These are phyloP conservation scores for Acanthosepion lycidas DNA, from an alignment of 2,888 invertebrate species.

Conservation along the genomic window DNA sequence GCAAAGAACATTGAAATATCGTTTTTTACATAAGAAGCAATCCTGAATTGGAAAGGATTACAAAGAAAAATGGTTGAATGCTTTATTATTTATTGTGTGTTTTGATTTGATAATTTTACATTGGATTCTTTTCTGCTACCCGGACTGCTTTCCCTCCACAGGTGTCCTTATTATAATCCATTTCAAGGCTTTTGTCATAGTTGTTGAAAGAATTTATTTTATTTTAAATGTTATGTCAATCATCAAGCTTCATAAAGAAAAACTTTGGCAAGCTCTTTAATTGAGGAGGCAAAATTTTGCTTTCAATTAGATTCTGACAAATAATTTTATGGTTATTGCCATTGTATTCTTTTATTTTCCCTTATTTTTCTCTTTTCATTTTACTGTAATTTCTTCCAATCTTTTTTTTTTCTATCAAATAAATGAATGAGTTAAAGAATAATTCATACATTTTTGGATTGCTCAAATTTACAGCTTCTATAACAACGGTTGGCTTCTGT, in stretches of 20 bases:
- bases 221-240: not conserved
- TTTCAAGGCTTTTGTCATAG: not conserved
- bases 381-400: not conserved
- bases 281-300: not conserved
- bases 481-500: no score
- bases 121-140: not conserved
- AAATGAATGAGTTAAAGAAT: not conserved
- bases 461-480: no score
- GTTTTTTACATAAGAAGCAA: no score
- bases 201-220: slow-evolving; percentile 4
- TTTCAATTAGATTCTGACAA: not conserved
- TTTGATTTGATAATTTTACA: no score
- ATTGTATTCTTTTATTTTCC: not conserved
- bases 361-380: not conserved
- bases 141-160: not conserved
- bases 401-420: not conserved
- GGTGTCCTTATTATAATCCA: not conserved
- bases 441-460: no score
- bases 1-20: no score
- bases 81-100: no score
- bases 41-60: no score
- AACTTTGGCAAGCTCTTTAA: not conserved
- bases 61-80: no score
- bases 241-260: not conserved
- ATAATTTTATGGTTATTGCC: not conserved